Conservation (phyloP, 2,113 vertebrate genomes). For the Sinocyclocheilus anophthalmus region DNA sequence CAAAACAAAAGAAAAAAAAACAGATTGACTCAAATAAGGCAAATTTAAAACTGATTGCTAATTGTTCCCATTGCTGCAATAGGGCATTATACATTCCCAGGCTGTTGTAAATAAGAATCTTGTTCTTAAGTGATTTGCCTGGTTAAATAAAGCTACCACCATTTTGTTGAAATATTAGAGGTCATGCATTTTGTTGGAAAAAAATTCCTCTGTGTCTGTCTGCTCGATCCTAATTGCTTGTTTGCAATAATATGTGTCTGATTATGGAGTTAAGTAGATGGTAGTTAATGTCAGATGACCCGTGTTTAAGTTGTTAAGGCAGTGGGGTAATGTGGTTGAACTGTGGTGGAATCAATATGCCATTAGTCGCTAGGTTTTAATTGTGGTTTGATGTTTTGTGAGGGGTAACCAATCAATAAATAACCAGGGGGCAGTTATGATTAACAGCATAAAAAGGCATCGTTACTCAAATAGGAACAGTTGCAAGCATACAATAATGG, state of each 20-base stretch:
- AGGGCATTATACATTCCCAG: not conserved
- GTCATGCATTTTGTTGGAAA: not conserved
- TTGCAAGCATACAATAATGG: not conserved
- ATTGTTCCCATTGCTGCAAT: not conserved
- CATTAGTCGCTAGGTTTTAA: constrained; percentile 28
- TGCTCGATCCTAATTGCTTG: constrained; percentile 25
- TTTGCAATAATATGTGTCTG: constrained; percentile 29
- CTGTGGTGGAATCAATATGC: constrained; percentile 40
- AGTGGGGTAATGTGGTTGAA: constrained; percentile 41
- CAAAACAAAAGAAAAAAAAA: too few species aligned
- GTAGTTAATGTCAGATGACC: constrained; percentile 50
- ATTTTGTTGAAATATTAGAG: not conserved
- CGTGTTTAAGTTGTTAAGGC: constrained; percentile 41
- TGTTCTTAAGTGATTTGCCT: not conserved
- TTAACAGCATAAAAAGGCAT: constrained; percentile 10
- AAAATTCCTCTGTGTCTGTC: not conserved
- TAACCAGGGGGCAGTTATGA: not conserved
- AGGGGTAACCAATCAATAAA: not conserved
- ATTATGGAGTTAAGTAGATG: constrained; percentile 43
- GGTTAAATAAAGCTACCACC: not conserved
- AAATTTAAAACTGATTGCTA: not conserved
- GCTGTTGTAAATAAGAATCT: not conserved
- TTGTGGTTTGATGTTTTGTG: constrained; percentile 9
- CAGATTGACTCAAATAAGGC: too few species aligned
- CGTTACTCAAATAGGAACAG: not conserved